A percentile compares a stretch with the other conserved stretches of the same genome.
phyloP scores from a whole-genome alignment of 2,888 invertebrate genomes.

The Morpho helenor region DNA sequence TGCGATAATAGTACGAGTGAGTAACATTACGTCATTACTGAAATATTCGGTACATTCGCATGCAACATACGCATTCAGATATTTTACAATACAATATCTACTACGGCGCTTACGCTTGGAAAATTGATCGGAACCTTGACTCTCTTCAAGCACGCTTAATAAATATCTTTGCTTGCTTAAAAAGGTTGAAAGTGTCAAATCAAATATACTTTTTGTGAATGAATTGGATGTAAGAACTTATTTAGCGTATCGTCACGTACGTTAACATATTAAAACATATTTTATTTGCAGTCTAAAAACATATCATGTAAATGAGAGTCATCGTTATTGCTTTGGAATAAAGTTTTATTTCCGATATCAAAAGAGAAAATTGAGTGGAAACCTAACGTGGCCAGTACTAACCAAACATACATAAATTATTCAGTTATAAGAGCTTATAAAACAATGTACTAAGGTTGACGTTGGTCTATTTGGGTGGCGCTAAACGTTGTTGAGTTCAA shows the following conservation, averaged over 20 bases:
- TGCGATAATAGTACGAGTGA: too few relatives aligned
- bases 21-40: too few relatives aligned
- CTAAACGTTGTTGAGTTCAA: conserved; percentile 41
- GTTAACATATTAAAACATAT: conserved; percentile 32
- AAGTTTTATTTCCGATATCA: conserved; percentile 12
- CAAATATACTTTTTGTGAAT: conserved; percentile 48
- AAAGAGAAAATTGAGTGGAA: conserved; percentile 11
- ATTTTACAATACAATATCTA: too few relatives aligned
- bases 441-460: conserved; percentile 17
- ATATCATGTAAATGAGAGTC: not conserved
- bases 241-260: conserved; percentile 49
- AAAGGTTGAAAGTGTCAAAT: conserved; percentile 38
- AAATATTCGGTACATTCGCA: too few relatives aligned
- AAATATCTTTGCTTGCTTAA: conserved; percentile 28
- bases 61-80: too few relatives aligned
- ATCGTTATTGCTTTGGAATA: conserved; percentile 4
- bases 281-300: conserved; percentile 12
- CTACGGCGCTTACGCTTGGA: too few relatives aligned
- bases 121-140: too few relatives aligned
- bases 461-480: conserved; percentile 18
- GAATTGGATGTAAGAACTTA: conserved; percentile 38
- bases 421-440: conserved; percentile 16
- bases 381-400: conserved; percentile 19
- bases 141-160: not conserved
- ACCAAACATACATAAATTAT: conserved; percentile 13